phyloP scores from a whole-genome alignment of 1,140 invertebrate species.

The Zaprionus nigranus region DNA sequence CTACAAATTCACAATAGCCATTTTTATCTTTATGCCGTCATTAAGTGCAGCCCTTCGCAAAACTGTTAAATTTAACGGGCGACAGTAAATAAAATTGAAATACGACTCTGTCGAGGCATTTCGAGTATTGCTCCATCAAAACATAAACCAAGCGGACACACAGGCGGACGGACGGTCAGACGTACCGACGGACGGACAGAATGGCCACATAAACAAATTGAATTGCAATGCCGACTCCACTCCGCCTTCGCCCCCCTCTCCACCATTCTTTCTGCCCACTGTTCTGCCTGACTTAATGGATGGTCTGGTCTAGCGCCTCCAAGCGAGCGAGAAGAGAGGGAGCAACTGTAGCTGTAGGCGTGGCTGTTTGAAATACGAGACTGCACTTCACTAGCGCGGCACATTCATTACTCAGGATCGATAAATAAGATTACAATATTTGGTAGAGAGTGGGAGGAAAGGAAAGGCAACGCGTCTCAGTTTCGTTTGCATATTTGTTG shows the following conservation, averaged over 20 bases:
- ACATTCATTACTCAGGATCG: constrained; percentile 43
- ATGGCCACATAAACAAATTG: constrained; percentile 72
- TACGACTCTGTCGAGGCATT: constrained; percentile 36
- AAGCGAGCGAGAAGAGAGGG: not conserved
- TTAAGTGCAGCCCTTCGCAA: constrained; percentile 36
- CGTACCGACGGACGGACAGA: constrained; percentile 28
- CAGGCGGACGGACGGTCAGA: constrained; percentile 17
- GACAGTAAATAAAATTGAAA: constrained; percentile 57
- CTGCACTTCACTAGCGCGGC: constrained; percentile 14
- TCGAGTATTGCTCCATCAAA: constrained; percentile 51
- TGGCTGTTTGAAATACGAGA: constrained; percentile 63
- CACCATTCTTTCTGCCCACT: not conserved
- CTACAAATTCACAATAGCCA: constrained; percentile 11
- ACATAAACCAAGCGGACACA: constrained; percentile 45
- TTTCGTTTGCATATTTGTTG: constrained; percentile 2
- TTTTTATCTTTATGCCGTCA: constrained; percentile 34
- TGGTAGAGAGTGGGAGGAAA: not conserved
- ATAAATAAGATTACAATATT: constrained; percentile 32
- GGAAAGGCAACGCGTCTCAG: not conserved
- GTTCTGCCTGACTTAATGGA: constrained; percentile 29
- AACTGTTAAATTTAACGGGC: constrained; percentile 39
- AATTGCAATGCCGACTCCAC: constrained; percentile 50
- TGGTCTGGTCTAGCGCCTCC: not conserved
- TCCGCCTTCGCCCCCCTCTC: not conserved
- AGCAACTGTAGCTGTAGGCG: constrained; percentile 15